Evolutionary conservation across 2,113 vertebrate genomes (phyloP).

Genomic region (Gorsachius goisagi): DNA sequence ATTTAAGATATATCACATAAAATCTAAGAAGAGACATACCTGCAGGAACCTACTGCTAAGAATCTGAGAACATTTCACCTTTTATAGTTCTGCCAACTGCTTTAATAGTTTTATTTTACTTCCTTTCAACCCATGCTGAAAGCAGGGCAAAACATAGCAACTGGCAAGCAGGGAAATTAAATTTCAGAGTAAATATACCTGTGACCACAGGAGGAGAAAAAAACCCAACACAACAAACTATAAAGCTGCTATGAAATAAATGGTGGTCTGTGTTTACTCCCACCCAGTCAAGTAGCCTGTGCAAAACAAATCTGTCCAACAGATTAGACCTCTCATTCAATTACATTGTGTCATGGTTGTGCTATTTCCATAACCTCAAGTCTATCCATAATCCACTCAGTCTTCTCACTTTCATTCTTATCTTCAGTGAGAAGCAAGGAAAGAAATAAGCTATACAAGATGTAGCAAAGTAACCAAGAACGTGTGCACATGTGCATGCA

Average conservation of each 20-base stretch:
- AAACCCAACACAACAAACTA: not conserved
- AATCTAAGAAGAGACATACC: not conserved
- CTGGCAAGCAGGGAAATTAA: not conserved
- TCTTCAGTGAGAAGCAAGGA: not conserved
- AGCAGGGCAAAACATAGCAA: not conserved
- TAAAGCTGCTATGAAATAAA: not conserved
- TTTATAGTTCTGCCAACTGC: not conserved
- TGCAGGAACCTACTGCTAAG: not conserved
- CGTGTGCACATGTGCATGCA: accelerated
- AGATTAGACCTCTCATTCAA: not conserved
- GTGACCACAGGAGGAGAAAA: not conserved
- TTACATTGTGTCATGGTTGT: not conserved
- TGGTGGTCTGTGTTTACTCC: not conserved
- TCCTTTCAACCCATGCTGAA: not conserved
- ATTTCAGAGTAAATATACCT: not conserved
- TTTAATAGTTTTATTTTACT: not conserved
- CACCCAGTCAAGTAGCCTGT: not conserved
- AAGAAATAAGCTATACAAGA: not conserved
- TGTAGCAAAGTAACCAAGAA: not conserved
- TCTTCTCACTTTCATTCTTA: not conserved
- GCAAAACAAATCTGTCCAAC: not conserved
- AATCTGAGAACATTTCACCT: not conserved
- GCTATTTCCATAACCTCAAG: not conserved
- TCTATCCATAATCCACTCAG: not conserved
- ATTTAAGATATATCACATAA: not conserved